A percentile compares a stretch with the other conserved stretches of the same genome.
Evolutionary conservation across 2,113 vertebrate species (phyloP).

Genomic region (Nanorana parkeri): DNA sequence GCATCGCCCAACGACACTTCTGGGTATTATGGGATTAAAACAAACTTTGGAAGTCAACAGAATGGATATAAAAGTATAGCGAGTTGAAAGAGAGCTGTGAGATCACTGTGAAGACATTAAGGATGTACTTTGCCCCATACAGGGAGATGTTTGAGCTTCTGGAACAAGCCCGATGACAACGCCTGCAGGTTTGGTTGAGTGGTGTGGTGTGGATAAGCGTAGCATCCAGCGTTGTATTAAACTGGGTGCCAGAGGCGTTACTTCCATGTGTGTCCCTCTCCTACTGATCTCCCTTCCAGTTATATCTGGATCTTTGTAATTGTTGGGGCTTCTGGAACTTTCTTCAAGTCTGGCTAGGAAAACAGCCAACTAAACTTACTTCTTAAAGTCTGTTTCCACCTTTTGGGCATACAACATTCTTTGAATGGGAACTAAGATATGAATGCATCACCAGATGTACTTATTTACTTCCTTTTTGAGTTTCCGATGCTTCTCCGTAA

Average conservation of each 20-base stretch:
- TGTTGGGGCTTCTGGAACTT: conserved; percentile 21
- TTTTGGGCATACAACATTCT: no score
- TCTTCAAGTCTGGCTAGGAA: background rate
- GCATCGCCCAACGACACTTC: background rate
- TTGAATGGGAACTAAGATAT: no score
- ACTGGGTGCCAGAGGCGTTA: conserved; percentile 31
- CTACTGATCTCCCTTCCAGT: conserved; percentile 28
- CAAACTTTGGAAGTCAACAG: conserved; percentile 18
- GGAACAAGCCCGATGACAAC: conserved; percentile 46
- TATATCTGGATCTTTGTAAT: conserved; percentile 5
- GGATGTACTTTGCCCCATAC: conserved; percentile 49
- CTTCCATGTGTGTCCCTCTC: conserved; percentile 36
- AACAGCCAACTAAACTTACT: no score
- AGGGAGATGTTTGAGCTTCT: conserved; percentile 28
- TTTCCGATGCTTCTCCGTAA: no score
- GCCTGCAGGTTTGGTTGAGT: conserved; percentile 34
- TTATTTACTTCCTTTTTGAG: no score
- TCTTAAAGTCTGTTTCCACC: no score
- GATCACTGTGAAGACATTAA: conserved; percentile 25
- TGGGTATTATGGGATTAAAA: conserved; percentile 14
- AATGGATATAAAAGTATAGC: background rate
- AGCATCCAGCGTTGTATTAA: conserved; percentile 14
- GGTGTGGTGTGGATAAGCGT: conserved; percentile 1
- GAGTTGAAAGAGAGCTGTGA: conserved; percentile 15
- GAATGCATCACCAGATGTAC: no score